Evolutionary conservation across 2,888 invertebrate species (phyloP).

Genomic region (Pyralis farinalis): DNA sequence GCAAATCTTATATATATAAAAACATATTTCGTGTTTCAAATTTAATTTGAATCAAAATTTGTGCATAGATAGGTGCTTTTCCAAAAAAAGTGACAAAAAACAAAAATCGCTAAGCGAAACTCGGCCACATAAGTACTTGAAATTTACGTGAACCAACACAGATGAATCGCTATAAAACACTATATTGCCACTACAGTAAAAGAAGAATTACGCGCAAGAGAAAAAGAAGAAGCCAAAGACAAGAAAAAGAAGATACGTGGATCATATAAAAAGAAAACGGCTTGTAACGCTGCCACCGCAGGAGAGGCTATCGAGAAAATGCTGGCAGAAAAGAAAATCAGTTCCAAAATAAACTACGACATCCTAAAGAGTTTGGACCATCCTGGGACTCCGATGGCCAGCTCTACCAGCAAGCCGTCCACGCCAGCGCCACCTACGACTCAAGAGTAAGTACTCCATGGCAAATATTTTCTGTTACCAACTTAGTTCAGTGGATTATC

Average conservation of each 20-base stretch:
- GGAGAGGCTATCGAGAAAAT: conserved; percentile 98
- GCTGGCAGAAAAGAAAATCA: conserved; percentile 96
- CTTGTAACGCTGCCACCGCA: conserved; percentile 84
- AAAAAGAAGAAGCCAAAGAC: conserved; percentile 93
- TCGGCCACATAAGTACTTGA: too few relatives aligned
- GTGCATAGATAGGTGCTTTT: too few relatives aligned
- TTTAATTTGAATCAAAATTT: too few relatives aligned
- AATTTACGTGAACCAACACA: too few relatives aligned
- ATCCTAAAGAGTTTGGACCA: conserved; percentile 91
- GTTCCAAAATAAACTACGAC: conserved; percentile 98
- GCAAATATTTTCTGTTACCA: neutral
- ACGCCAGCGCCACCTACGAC: conserved; percentile 4
- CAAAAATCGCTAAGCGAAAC: too few relatives aligned
- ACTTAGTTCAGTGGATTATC: too few relatives aligned
- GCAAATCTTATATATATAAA: too few relatives aligned
- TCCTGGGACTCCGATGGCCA: conserved; percentile 42
- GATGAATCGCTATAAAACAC: too few relatives aligned
- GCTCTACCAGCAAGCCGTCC: neutral
- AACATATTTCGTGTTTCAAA: too few relatives aligned
- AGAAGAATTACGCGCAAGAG: conserved; percentile 89
- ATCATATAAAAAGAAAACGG: conserved; percentile 81
- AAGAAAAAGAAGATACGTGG: conserved; percentile 89
- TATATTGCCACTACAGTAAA: conserved; percentile 79
- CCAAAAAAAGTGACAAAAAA: too few relatives aligned
- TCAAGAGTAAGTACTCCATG: conserved; percentile 1